Conservation (phyloP, 2,888 invertebrate genomes). For the Orchesella flavescens region DNA sequence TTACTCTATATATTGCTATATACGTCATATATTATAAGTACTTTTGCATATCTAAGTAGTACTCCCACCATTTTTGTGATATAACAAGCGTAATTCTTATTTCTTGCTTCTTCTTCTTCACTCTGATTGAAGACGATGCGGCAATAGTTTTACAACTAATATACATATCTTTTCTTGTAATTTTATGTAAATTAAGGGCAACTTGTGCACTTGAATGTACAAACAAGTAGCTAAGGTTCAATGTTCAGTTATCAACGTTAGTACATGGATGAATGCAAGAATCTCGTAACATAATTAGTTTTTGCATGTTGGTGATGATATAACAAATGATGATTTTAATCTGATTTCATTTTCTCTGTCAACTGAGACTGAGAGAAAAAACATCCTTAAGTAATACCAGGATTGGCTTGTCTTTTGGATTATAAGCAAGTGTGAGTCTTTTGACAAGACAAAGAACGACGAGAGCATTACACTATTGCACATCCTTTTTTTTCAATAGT, state of each 20-base stretch:
- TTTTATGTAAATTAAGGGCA: conserved; percentile 50
- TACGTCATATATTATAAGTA: no score
- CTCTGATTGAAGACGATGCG: conserved; percentile 23
- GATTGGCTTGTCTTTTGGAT: no score
- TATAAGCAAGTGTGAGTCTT: background rate
- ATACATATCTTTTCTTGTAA: no score
- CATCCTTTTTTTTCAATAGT: conserved; percentile 7
- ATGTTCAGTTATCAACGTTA: conserved; percentile 38
- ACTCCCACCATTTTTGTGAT: background rate
- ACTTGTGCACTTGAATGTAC: conserved; percentile 49
- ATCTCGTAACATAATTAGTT: background rate
- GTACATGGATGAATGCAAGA: no score
- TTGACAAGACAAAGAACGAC: background rate
- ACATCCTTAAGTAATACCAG: no score
- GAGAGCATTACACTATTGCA: background rate
- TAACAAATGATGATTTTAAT: conserved; percentile 38
- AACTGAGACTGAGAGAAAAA: conserved; percentile 16
- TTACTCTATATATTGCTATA: no score
- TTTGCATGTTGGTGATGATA: background rate
- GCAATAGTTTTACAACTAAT: conserved; percentile 44
- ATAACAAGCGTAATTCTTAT: background rate
- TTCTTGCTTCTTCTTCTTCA: background rate
- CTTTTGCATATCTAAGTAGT: no score
- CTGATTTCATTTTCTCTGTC: conserved; percentile 42
- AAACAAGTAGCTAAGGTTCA: conserved; percentile 27